Conservation (phyloP, 2,888 invertebrate genomes). For the Lasioglossum morio region DNA sequence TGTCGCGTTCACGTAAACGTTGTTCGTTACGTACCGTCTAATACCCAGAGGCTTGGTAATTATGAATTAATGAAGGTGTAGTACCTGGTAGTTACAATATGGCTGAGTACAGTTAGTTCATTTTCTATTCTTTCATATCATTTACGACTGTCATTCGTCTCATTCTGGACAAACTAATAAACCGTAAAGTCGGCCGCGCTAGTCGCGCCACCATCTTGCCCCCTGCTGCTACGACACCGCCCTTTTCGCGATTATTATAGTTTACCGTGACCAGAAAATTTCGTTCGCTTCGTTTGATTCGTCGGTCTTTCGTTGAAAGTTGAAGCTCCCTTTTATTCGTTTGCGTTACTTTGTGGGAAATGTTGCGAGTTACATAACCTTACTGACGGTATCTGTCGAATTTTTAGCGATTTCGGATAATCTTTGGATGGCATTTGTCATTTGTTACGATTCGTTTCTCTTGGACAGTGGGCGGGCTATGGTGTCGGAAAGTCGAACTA, state of each 20-base stretch:
- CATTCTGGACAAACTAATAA: slow-evolving; percentile 11
- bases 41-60: slow-evolving; percentile 74
- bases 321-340: neutral
- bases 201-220: slow-evolving; percentile 70
- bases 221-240: slow-evolving; percentile 63
- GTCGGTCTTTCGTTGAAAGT: neutral
- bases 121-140: slow-evolving; percentile 70
- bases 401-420: neutral
- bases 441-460: neutral
- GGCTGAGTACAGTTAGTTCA: slow-evolving; percentile 80
- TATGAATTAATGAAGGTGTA: slow-evolving; percentile 78
- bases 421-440: neutral
- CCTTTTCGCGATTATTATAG: slow-evolving; percentile 49
- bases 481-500: neutral
- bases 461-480: neutral
- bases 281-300: neutral
- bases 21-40: slow-evolving; percentile 51
- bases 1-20: slow-evolving; percentile 43
- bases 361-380: slow-evolving; percentile 35
- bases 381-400: neutral
- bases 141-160: slow-evolving; percentile 32
- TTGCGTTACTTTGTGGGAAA: neutral
- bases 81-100: slow-evolving; percentile 76
- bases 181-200: slow-evolving; percentile 24
- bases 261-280: neutral